Percentiles rank a stretch among this genome's conserved stretches.
Evolutionary conservation across 2,797 vertebrate genomes (phyloP).

Genomic region (Melanotaenia boesemani): DNA sequence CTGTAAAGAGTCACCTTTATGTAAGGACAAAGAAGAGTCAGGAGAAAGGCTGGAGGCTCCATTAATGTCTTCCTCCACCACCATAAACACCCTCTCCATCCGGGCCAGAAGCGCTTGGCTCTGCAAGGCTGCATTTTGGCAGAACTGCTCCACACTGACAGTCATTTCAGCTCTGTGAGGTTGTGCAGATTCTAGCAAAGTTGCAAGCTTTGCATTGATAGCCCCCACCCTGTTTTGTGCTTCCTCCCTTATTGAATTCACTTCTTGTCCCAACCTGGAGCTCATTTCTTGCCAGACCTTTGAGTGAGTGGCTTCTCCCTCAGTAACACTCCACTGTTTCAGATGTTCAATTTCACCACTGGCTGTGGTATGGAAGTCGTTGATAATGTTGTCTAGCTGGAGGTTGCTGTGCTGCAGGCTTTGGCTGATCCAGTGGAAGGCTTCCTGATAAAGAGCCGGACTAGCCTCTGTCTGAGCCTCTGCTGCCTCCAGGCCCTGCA

Average conservation of each 20-base stretch:
- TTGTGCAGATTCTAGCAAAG: conserved; percentile 45
- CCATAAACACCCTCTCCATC: conserved; percentile 73
- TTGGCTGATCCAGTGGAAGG: conserved; percentile 68
- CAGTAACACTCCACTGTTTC: conserved; percentile 48
- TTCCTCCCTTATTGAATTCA: conserved; percentile 70
- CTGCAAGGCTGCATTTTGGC: conserved; percentile 70
- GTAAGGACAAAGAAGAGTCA: conserved; percentile 22
- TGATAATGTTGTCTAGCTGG: conserved; percentile 63
- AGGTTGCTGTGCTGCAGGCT: conserved; percentile 71
- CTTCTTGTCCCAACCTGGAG: conserved; percentile 74
- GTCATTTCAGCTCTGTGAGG: conserved; percentile 42
- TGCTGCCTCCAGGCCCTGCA: conserved; percentile 65
- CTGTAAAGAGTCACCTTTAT: conserved; percentile 69
- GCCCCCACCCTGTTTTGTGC: conserved; percentile 56
- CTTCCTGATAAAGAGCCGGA: conserved; percentile 57
- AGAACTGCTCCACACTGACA: conserved; percentile 73
- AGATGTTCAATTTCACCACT: conserved; percentile 58
- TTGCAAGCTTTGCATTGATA: conserved; percentile 68
- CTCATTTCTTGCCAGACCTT: conserved; percentile 73
- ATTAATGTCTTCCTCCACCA: conserved; percentile 60
- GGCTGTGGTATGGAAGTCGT: conserved; percentile 73
- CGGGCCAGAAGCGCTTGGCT: conserved; percentile 67
- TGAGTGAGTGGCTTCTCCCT: conserved; percentile 39
- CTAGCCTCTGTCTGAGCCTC: conserved; percentile 35
- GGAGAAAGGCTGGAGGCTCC: conserved; percentile 16